Evolutionary conservation across 1,140 invertebrate species (phyloP), one percentile per base, ranked within the genome.

Genomic region (Drosophila cardini): DNA sequence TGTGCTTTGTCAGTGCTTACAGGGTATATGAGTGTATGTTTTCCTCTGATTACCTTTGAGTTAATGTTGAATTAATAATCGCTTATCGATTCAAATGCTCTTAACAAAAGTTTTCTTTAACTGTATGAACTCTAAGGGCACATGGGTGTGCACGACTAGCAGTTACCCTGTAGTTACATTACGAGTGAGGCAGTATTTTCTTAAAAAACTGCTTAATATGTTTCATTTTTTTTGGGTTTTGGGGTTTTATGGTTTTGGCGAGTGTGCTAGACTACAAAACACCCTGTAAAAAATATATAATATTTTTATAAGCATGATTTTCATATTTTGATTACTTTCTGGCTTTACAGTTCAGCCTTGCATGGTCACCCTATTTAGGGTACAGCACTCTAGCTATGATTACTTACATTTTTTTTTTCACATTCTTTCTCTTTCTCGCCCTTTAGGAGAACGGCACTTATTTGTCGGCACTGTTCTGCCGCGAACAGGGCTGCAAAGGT

Each of bases 391-490:
- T 26, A 26, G 21, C 21, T 4, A 26, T 34, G 3, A 36, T 26
- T 30, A 11, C 13, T 7, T 42, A 11, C 5, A 50, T 30, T 32
- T 26, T 43, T 11, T 13, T 26, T 18, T 1, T 58, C 7, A 18
- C 1, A 4, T 11, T 15, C 11, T 42, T 11, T 16, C 11, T 21
- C 3, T 32, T 18, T 21, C 7, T 6, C 11, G 18, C 7, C 18
- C 26, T 32, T 21, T 72, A 92, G 91, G 91, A 92, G 69, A 91
- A 91, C 52, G 91, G 90, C 34, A 92, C 91, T 0, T 91, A 91
- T 42, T 32, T 92, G 50, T 90, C 90, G 55, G 91, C 91, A 8
- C 69, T 92, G 7, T 91, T 91, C 36, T 92, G 91, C 38, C 89
- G 90, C 13, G 85, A 91, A 11, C 77, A 84, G 71, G 78, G 82